phyloP scores from a whole-genome alignment of 2,113 vertebrate genomes.

The Sphaerodactylus townsendi region DNA sequence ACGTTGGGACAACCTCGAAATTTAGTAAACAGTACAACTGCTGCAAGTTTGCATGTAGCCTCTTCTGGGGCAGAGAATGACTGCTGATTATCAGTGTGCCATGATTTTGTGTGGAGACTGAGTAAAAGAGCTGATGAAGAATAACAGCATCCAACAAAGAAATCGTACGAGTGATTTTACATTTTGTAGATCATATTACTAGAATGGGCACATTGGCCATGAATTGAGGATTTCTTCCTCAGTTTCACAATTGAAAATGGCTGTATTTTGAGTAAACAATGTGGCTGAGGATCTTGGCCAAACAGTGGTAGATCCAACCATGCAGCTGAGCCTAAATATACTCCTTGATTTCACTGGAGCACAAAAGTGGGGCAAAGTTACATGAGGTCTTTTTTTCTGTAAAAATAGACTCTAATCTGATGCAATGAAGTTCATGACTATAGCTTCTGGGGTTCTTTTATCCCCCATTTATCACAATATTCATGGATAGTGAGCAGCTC shows the following conservation, averaged over 20 bases:
- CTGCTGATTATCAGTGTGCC: not conserved
- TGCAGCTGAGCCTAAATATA: not conserved
- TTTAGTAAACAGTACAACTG: not conserved
- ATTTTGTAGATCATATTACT: not conserved
- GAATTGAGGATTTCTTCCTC: not conserved
- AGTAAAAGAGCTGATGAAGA: not conserved
- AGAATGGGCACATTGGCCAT: not conserved
- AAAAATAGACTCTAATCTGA: not conserved
- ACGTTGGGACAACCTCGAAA: not conserved
- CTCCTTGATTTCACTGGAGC: fast-evolving
- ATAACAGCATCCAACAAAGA: not conserved
- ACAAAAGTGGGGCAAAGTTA: not conserved
- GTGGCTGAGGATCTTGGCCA: not conserved
- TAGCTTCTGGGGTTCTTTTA: not conserved
- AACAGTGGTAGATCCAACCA: not conserved
- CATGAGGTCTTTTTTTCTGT: not conserved
- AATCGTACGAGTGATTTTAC: no score
- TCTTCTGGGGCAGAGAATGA: fast-evolving
- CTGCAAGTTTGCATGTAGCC: not conserved
- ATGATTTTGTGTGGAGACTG: fast-evolving
- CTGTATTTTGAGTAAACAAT: fast-evolving
- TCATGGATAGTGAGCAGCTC: not conserved
- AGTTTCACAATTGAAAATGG: not conserved
- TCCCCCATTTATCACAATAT: not conserved
- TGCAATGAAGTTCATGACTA: not conserved